Evolutionary conservation across 2,113 vertebrate species (phyloP).

Genomic region (Mus pahari): DNA sequence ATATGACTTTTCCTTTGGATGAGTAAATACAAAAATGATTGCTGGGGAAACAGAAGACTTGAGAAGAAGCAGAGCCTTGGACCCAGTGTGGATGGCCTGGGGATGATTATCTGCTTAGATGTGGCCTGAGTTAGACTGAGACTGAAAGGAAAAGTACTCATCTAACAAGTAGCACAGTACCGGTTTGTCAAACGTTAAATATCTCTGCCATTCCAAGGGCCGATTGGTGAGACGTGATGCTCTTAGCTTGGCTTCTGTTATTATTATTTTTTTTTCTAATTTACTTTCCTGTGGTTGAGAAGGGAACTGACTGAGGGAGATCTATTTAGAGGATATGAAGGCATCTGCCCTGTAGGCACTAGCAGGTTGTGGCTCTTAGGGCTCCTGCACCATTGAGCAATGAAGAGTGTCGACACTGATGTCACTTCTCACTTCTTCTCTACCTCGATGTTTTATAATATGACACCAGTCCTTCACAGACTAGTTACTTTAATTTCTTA

Average conservation of each 20-base stretch:
- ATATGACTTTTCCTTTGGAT: neutral
- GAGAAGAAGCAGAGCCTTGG: neutral
- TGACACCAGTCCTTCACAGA: neutral
- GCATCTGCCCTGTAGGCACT: neutral
- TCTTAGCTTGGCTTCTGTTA: neutral
- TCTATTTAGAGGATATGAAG: neutral
- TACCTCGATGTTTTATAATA: neutral
- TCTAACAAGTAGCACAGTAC: slow-evolving; percentile 24
- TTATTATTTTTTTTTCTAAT: slow-evolving; percentile 10
- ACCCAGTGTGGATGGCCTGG: slow-evolving; percentile 8
- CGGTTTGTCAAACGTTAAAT: slow-evolving; percentile 31
- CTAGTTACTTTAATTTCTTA: neutral
- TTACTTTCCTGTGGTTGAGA: slow-evolving; percentile 10
- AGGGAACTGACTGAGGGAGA: slow-evolving; percentile 42
- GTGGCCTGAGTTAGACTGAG: neutral
- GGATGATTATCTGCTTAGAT: slow-evolving; percentile 33
- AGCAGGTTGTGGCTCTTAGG: neutral
- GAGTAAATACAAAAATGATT: slow-evolving; percentile 16
- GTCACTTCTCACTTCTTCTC: neutral
- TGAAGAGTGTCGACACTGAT: neutral
- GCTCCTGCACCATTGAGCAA: neutral
- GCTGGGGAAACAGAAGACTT: slow-evolving; percentile 32
- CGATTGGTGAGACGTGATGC: neutral
- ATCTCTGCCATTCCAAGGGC: slow-evolving; percentile 57
- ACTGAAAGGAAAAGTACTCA: neutral